Evolutionary conservation across 1,140 invertebrate species (phyloP).

Genomic region (Anagrus nilaparvatae): DNA sequence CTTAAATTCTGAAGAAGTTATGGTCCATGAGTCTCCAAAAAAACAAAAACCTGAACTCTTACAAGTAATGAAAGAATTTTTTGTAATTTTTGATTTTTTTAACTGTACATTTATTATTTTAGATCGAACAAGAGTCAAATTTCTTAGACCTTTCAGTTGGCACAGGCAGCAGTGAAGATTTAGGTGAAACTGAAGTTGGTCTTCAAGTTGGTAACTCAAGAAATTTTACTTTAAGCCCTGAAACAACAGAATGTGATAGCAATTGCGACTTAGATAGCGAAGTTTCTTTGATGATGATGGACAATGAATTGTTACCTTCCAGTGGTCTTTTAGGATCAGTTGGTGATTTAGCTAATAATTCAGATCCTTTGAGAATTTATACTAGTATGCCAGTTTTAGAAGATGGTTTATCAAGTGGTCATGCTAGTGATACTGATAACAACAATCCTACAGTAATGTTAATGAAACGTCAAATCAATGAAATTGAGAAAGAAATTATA

Average conservation of each 20-base stretch:
- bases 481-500: slow-evolving; percentile 63
- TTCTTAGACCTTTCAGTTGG: slow-evolving; percentile 54
- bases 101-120: slow-evolving; percentile 15
- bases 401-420: slow-evolving; percentile 84
- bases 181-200: slow-evolving; percentile 56
- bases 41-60: slow-evolving; percentile 34
- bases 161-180: slow-evolving; percentile 57
- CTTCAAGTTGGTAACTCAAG: slow-evolving; percentile 54
- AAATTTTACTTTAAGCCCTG: slow-evolving; percentile 84
- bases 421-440: slow-evolving; percentile 86
- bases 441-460: slow-evolving; percentile 62
- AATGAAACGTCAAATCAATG: slow-evolving; percentile 64
- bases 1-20: slow-evolving; percentile 35
- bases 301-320: slow-evolving; percentile 48
- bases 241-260: slow-evolving; percentile 91
- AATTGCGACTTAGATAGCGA: slow-evolving; percentile 79
- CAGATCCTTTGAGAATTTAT: slow-evolving; percentile 47
- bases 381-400: slow-evolving; percentile 88
- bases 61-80: slow-evolving; percentile 15
- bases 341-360: slow-evolving; percentile 45
- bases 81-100: neutral
- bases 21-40: slow-evolving; percentile 42
- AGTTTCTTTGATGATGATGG: slow-evolving; percentile 62
- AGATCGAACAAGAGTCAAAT: slow-evolving; percentile 52
- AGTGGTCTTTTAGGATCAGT: slow-evolving; percentile 41